phyloP scores from a whole-genome alignment of 2,888 invertebrate genomes.

The Smittia sp. region DNA sequence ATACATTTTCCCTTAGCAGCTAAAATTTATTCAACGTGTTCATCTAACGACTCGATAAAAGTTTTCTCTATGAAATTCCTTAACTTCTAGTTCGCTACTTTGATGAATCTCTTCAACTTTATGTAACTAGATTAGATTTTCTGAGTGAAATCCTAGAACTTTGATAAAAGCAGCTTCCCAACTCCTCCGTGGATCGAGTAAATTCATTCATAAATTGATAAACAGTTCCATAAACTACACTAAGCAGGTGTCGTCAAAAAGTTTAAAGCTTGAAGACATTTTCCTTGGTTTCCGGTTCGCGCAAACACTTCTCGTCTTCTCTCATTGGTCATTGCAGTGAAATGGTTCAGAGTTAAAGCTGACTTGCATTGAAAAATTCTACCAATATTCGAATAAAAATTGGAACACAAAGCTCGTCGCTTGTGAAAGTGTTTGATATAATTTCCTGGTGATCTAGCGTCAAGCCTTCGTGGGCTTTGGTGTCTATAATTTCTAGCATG shows the following conservation, averaged over 20 bases:
- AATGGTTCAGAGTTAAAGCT: slow-evolving; percentile 5
- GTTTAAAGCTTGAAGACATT: too few species aligned
- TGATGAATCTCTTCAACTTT: not conserved
- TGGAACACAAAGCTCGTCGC: too few species aligned
- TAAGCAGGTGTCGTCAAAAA: not conserved
- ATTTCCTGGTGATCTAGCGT: too few species aligned
- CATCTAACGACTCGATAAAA: slow-evolving; percentile 1
- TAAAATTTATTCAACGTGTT: not conserved
- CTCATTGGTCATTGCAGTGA: not conserved
- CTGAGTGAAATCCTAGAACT: not conserved
- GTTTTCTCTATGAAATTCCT: not conserved
- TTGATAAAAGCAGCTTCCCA: not conserved
- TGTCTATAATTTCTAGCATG: too few species aligned
- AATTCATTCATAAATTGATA: not conserved
- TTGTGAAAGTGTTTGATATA: too few species aligned
- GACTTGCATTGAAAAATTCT: not conserved
- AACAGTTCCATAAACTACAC: slow-evolving; percentile 1
- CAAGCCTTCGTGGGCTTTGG: too few species aligned
- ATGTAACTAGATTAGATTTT: not conserved
- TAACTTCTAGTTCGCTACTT: not conserved
- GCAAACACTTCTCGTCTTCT: not conserved
- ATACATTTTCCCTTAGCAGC: not conserved
- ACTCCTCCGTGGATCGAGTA: not conserved
- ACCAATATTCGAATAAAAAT: too few species aligned
- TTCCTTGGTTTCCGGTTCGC: too few species aligned